phyloP scores from a whole-genome alignment of 2,113 vertebrate species.

The Burhinus oedicnemus region DNA sequence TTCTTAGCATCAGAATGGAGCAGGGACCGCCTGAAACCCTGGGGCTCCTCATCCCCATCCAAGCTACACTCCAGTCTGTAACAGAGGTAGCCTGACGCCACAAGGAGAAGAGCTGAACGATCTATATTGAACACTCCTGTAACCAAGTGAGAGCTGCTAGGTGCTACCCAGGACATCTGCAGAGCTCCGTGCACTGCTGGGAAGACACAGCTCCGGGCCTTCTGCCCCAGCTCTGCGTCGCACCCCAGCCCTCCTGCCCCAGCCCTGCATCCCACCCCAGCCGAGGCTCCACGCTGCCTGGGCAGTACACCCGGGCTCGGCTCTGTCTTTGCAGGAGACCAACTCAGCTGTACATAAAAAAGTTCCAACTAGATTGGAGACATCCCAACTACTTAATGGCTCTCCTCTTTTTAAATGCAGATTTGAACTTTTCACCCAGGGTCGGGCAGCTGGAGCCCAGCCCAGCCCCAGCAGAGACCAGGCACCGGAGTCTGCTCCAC shows the following conservation, averaged over 20 bases:
- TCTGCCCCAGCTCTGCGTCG: not conserved
- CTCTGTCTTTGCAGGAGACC: not conserved
- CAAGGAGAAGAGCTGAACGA: not conserved
- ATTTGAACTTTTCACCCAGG: slow-evolving; percentile 79
- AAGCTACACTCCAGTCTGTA: slow-evolving; percentile 30
- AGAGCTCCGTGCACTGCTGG: not conserved
- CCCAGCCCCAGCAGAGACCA: slow-evolving; percentile 50
- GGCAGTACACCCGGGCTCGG: rapidly evolving
- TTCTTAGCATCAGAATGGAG: slow-evolving; percentile 1
- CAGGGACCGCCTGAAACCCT: not conserved
- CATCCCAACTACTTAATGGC: not conserved
- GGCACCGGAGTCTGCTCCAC: not conserved
- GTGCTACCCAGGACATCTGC: not conserved
- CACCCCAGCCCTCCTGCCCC: not conserved
- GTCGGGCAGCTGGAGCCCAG: slow-evolving; percentile 63
- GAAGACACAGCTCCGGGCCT: not conserved
- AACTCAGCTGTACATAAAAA: not conserved
- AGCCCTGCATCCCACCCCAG: not conserved
- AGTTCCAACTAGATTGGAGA: slow-evolving; percentile 39
- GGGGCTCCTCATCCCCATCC: not conserved
- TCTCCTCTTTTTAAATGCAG: slow-evolving; percentile 73
- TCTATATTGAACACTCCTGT: slow-evolving; percentile 6
- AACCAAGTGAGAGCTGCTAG: slow-evolving; percentile 7
- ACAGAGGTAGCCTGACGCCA: slow-evolving; percentile 1
- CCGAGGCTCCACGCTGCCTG: rapidly evolving